These are phyloP conservation scores for Camponotus vicinus DNA, from an alignment of 1,140 invertebrate species.

Conservation along the genomic window DNA sequence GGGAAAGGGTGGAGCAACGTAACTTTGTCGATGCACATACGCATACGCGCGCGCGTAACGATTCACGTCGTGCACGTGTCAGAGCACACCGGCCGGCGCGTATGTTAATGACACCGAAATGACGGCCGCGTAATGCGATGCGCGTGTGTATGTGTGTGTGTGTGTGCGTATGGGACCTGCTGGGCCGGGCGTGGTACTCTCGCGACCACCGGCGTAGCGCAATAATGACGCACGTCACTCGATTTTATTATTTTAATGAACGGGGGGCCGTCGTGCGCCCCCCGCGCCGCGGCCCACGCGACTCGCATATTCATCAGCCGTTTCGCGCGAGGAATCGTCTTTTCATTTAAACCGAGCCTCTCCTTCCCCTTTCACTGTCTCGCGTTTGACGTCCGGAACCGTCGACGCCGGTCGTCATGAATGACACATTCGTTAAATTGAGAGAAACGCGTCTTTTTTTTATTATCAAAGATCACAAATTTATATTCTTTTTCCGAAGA, in stretches of 20 bases:
- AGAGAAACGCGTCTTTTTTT: too few species aligned
- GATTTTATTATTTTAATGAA: conserved; percentile 83
- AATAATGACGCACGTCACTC: conserved; percentile 83
- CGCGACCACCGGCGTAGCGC: conserved; percentile 80
- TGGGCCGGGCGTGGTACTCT: conserved; percentile 52
- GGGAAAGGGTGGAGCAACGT: neutral
- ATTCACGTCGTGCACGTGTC: conserved; percentile 58
- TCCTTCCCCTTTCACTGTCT: neutral
- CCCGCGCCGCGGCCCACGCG: conserved; percentile 76
- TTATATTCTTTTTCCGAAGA: too few species aligned
- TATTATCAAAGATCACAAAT: too few species aligned
- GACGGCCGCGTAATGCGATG: conserved; percentile 76
- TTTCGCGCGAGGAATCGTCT: conserved; percentile 64
- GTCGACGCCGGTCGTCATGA: conserved; percentile 25
- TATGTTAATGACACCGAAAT: conserved; percentile 79
- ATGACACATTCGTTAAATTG: neutral
- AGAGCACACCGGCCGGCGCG: conserved; percentile 38
- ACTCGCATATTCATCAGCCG: conserved; percentile 78
- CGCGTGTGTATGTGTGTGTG: conserved; percentile 67
- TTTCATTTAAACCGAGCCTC: conserved; percentile 8
- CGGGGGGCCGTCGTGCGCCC: conserved; percentile 50
- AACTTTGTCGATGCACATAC: neutral
- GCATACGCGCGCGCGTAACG: neutral
- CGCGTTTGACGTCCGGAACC: conserved; percentile 13
- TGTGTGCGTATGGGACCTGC: conserved; percentile 19